phyloP scores from a whole-genome alignment of 2,113 vertebrate genomes.

The Meriones unguiculatus region DNA sequence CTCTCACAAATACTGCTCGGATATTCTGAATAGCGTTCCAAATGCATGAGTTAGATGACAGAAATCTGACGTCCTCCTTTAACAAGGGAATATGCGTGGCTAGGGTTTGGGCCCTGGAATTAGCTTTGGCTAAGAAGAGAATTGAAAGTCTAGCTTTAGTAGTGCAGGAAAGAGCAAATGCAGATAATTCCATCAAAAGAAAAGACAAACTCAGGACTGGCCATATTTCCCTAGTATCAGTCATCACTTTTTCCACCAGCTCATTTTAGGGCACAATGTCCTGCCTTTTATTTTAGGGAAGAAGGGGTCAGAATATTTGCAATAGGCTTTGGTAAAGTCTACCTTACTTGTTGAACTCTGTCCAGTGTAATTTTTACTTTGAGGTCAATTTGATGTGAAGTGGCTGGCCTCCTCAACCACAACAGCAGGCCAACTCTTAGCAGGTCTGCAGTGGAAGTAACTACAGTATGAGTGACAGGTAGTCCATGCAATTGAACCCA shows the following conservation, averaged over 20 bases:
- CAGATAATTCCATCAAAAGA: not conserved
- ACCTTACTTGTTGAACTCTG: not conserved
- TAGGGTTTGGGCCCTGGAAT: not conserved
- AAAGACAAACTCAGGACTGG: not conserved
- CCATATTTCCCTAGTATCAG: not conserved
- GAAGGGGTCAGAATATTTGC: not conserved
- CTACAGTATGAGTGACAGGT: not conserved
- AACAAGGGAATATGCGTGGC: not conserved
- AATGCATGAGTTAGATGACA: not conserved
- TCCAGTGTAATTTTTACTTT: not conserved
- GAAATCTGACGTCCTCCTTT: not conserved
- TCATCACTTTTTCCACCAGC: not conserved
- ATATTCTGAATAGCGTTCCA: not conserved
- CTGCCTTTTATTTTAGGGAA: not conserved
- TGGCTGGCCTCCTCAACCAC: not conserved
- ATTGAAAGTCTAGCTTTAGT: not conserved
- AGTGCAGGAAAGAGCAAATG: not conserved
- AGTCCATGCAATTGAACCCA: accelerated
- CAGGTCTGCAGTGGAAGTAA: not conserved
- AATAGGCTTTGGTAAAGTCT: not conserved
- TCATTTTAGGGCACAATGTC: not conserved
- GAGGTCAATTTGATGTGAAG: not conserved
- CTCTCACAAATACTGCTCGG: not conserved
- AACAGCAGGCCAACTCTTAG: not conserved
- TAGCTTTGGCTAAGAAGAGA: not conserved